Percentiles rank a stretch among this genome's conserved stretches.
phyloP scores from a whole-genome alignment of 1,140 invertebrate genomes.

The Drosophila suzukii region DNA sequence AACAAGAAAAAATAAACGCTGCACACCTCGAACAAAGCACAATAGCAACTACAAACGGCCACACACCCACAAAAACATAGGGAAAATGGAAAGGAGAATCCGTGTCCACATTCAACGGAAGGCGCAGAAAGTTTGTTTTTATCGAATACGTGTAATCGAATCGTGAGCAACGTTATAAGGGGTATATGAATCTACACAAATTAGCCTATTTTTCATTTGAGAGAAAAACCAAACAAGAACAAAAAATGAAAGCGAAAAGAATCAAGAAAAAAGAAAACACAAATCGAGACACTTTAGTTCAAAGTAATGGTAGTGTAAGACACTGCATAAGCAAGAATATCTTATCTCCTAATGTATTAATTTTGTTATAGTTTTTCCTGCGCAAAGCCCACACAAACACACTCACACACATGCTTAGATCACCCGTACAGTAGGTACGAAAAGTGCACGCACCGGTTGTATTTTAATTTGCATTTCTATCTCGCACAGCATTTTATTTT shows the following conservation, averaged over 20 bases:
- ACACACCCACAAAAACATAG: constrained; percentile 42
- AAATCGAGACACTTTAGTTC: constrained; percentile 81
- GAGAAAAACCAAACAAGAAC: constrained; percentile 31
- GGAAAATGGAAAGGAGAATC: constrained; percentile 13
- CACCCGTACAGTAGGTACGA: constrained; percentile 57
- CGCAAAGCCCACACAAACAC: constrained; percentile 36
- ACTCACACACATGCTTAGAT: constrained; percentile 42
- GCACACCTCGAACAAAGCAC: constrained; percentile 38
- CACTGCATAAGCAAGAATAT: constrained; percentile 81
- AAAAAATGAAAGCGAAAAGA: constrained; percentile 35
- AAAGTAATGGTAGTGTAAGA: constrained; percentile 82
- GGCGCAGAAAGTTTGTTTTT: constrained; percentile 73
- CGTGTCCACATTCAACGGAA: constrained; percentile 60
- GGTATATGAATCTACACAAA: constrained; percentile 70
- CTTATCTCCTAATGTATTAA: constrained; percentile 80
- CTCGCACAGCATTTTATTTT: constrained; percentile 68
- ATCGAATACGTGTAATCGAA: constrained; percentile 77
- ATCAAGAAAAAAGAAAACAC: constrained; percentile 41
- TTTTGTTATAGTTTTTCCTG: constrained; percentile 77
- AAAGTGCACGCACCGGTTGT: constrained; percentile 65
- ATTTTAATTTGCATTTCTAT: constrained; percentile 73
- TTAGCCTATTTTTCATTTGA: constrained; percentile 74
- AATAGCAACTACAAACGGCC: constrained; percentile 44
- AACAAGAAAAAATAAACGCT: constrained; percentile 91
- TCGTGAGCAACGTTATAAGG: constrained; percentile 67